Evolutionary conservation across 2,113 vertebrate genomes (phyloP).

Genomic region (Pterocles gutturalis): DNA sequence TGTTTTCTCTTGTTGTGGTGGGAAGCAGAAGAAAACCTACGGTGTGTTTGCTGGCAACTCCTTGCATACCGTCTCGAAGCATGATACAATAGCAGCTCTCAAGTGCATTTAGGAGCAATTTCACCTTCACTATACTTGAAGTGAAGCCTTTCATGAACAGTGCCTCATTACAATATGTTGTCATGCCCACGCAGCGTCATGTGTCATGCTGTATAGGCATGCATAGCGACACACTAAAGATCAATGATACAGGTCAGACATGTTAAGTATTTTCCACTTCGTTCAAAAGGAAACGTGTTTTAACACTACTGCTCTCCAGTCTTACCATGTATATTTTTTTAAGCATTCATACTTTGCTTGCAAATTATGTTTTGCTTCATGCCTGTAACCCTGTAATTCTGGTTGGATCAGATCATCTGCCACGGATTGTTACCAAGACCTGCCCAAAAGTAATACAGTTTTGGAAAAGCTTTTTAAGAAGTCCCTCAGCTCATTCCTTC

Average conservation of each 20-base stretch:
- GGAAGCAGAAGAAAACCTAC: background rate
- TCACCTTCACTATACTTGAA: background rate
- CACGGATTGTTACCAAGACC: background rate
- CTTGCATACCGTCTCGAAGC: background rate
- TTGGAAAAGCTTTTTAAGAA: background rate
- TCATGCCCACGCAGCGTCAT: background rate
- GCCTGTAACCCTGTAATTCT: background rate
- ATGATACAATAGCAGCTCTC: background rate
- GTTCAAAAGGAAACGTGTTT: constrained; percentile 10
- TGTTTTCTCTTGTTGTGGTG: rapidly evolving
- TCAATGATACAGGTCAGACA: background rate
- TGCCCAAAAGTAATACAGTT: background rate
- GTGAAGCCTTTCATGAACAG: background rate
- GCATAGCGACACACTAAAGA: background rate
- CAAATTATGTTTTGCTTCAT: constrained; percentile 8
- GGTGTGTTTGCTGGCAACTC: background rate
- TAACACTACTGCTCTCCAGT: background rate
- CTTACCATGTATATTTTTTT: background rate
- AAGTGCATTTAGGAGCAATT: background rate
- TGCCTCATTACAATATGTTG: background rate
- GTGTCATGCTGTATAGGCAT: background rate
- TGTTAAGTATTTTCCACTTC: background rate
- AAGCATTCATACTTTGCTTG: background rate
- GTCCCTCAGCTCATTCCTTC: background rate
- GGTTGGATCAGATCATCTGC: background rate